Evolutionary conservation across 1,140 invertebrate genomes (phyloP), one percentile per base, ranked within the genome.

Genomic region (Eupristina koningsbergeri): DNA sequence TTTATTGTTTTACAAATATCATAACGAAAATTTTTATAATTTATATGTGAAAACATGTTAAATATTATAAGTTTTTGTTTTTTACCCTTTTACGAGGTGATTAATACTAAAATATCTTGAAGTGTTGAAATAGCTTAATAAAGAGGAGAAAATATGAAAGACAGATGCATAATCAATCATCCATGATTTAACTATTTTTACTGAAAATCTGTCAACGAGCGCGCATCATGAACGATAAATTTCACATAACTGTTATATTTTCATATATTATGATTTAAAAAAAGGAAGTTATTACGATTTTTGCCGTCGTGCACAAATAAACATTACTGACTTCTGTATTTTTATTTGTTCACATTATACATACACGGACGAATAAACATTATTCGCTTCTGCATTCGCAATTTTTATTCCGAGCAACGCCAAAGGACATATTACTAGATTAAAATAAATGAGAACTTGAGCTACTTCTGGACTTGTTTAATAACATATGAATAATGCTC

Each of bases 381-480:
- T 67, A 22, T 31, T 67, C 64, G 29, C 15, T 67, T 67, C 64
- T 67, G 13, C 3, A 39, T 9, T n/a, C 11, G 36, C 5, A 64
- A 67, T 39, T 67, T 67, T 36, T n/a, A n/a, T n/a, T 36, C 22
- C 64, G 19, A 19, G 17, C 64, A 1, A 36, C 34, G 31, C 19
- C 15, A 67, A 67, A 36, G 53, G 22, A 9, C 53, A n/a, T n/a
- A 58, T 36, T 64, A 7, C 61, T 67, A 19, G 15, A 67, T 67
- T 36, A 67, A 36, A 36, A 67, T 39, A 39, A 67, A 67, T 67
- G 64, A 34, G 64, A 67, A 39, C 29, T 67, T 67, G 19, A 67
- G 31, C 31, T 67, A 67, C 64, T 67, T 6, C 36, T 31, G 1
- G 31, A 67, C 31, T 67, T 39, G 17, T 3, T 34, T 67, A 36